Conservation (phyloP, 1,140 invertebrate species). For the Rhagoletis zephyria region DNA sequence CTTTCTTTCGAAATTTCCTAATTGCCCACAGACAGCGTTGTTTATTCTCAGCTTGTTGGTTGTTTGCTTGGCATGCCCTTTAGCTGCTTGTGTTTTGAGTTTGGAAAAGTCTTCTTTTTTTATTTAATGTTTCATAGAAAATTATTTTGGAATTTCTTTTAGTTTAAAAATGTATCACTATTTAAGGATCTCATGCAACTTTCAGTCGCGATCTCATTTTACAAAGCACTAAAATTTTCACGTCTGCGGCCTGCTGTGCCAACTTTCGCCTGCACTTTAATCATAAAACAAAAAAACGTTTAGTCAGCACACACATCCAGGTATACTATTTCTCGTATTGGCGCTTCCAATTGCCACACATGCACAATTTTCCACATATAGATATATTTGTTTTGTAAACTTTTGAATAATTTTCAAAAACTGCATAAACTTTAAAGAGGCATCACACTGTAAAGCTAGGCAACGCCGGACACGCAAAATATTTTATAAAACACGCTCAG, state of each 20-base stretch:
- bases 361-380: not conserved
- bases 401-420: not conserved
- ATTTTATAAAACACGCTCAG: not conserved
- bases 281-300: not conserved
- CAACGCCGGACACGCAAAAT: not conserved
- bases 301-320: not conserved
- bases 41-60: not conserved
- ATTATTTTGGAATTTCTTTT: not conserved
- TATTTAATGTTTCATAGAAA: not conserved
- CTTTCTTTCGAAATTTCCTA: not conserved
- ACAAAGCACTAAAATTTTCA: not conserved
- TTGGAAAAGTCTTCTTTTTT: not conserved
- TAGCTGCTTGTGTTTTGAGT: not conserved
- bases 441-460: not conserved
- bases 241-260: not conserved
- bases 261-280: not conserved
- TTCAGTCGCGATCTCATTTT: not conserved
- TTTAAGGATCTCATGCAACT: not conserved
- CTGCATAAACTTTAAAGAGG: not conserved
- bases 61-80: not conserved
- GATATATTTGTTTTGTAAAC: not conserved
- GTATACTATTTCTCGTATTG: not conserved
- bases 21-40: not conserved
- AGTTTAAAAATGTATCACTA: not conserved
- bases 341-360: not conserved